Evolutionary conservation across 2,113 vertebrate species (phyloP), one percentile per base, ranked within the genome.

Genomic region (Indri indri): DNA sequence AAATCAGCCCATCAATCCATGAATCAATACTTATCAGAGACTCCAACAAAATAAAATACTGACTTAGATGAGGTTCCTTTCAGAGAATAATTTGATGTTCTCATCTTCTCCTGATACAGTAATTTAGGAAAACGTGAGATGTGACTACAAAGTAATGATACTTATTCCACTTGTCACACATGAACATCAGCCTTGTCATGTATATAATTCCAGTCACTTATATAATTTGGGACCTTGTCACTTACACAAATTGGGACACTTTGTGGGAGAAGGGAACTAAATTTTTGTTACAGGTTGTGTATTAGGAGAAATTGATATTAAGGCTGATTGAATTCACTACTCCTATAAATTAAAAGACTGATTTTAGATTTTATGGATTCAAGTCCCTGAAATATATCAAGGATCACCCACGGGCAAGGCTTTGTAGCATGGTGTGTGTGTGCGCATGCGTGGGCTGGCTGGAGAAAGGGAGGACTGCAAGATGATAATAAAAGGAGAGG

Each of bases 71-170:
- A 96, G n/a, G 95, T 83, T 94, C 66, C 80, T 52, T 97, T 96
- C 65, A 71, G 79, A 97, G 91, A 97, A 94, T 90, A 97, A 97
- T 95, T 91, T 87, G 74, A 94, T n/a, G 92, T 95, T 93, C 96
- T 96, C 87, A 52, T 95, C 95, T 95, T 96, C 40, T 91, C 80
- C 87, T 82, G 65, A n/a, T 81, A 97, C 71, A 91, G 54, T 97
- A 96, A 97, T 96, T 97, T 95, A 96, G 93, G 93, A 97, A 94
- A 97, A 94, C 7, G 0, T 91, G 91, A 94, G 87, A 18, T 96
- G 86, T 98, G 97, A 97, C 97, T 96, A 94, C 90, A 89, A 97
- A 96, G 89, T 94, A 94, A 97, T 93, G 73, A 74, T 88, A 90
- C 96, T 83, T 77, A 97, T 97, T 93, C 59, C 40, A 93, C 86